A percentile compares a stretch with the other conserved stretches of the same genome.
Evolutionary conservation across 2,888 invertebrate genomes (phyloP).

Genomic region (Pollenia angustigena): DNA sequence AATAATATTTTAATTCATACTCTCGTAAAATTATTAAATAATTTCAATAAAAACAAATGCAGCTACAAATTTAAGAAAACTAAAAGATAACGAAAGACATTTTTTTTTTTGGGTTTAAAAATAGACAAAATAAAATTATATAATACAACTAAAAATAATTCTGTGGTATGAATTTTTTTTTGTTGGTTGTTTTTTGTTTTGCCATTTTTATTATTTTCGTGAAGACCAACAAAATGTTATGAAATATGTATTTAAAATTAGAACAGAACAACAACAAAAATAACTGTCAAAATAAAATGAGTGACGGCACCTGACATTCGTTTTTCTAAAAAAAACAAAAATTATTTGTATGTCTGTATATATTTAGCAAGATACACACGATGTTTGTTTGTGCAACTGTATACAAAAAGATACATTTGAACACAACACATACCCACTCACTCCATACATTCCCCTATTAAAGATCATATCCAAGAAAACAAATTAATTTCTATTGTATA

Average conservation of each 20-base stretch:
- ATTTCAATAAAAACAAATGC: slow-evolving; percentile 19
- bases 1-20: neutral
- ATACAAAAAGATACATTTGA: slow-evolving; percentile 35
- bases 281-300: slow-evolving; percentile 68
- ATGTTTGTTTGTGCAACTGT: neutral
- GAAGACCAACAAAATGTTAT: slow-evolving; percentile 53
- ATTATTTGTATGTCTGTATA: neutral
- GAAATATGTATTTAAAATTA: slow-evolving; percentile 66
- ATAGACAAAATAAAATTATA: slow-evolving; percentile 57
- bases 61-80: neutral
- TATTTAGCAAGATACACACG: neutral
- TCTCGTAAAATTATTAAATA: neutral
- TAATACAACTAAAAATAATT: slow-evolving; percentile 64
- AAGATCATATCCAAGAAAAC: slow-evolving; percentile 37
- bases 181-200: slow-evolving; percentile 10
- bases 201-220: slow-evolving; percentile 42
- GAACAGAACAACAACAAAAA: slow-evolving; percentile 41
- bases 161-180: neutral
- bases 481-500: slow-evolving; percentile 23
- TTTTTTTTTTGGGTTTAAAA: slow-evolving; percentile 9
- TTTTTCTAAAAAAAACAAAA: slow-evolving; percentile 31
- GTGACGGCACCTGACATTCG: slow-evolving; percentile 71
- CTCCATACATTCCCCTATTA: slow-evolving; percentile 4
- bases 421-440: slow-evolving; percentile 30
- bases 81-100: neutral